These are phyloP conservation scores for Cynaeus angustus DNA, from an alignment of 2,888 invertebrate species.

Conservation along the genomic window DNA sequence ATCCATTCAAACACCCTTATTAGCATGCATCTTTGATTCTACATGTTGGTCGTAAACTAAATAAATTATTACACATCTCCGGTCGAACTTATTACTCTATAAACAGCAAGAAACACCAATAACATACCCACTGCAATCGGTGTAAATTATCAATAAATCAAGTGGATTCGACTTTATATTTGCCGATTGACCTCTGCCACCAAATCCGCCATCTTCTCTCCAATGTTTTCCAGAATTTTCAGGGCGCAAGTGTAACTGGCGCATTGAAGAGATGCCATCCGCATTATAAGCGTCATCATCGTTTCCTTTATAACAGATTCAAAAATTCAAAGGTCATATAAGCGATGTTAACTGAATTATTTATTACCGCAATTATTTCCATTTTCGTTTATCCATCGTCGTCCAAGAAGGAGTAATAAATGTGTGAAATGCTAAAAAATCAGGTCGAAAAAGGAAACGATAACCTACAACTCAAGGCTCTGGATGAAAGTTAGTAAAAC, in stretches of 20 bases:
- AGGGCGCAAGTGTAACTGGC: slow-evolving; percentile 10
- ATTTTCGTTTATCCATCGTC: too few relatives aligned
- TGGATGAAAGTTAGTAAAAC: too few relatives aligned
- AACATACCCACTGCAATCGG: slow-evolving; percentile 19
- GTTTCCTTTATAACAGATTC: neutral
- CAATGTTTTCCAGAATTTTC: neutral
- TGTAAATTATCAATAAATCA: neutral
- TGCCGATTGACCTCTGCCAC: neutral
- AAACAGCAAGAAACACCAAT: slow-evolving; percentile 17
- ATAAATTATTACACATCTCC: neutral
- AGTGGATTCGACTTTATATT: neutral
- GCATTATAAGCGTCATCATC: neutral
- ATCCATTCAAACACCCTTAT: too few relatives aligned
- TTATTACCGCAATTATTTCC: too few relatives aligned
- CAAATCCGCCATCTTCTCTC: slow-evolving; percentile 6
- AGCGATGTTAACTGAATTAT: too few relatives aligned
- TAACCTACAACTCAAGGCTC: neutral
- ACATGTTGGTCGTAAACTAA: neutral
- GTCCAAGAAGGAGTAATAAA: neutral
- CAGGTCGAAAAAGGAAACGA: neutral
- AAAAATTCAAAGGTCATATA: too few relatives aligned
- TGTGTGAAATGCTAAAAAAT: neutral
- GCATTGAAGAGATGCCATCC: neutral
- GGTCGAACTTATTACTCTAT: neutral
- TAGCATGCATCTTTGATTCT: too few relatives aligned